A percentile compares a stretch with the other conserved stretches of the same genome.
Evolutionary conservation across 2,113 vertebrate species (phyloP).

Genomic region (Anas platyrhynchos): DNA sequence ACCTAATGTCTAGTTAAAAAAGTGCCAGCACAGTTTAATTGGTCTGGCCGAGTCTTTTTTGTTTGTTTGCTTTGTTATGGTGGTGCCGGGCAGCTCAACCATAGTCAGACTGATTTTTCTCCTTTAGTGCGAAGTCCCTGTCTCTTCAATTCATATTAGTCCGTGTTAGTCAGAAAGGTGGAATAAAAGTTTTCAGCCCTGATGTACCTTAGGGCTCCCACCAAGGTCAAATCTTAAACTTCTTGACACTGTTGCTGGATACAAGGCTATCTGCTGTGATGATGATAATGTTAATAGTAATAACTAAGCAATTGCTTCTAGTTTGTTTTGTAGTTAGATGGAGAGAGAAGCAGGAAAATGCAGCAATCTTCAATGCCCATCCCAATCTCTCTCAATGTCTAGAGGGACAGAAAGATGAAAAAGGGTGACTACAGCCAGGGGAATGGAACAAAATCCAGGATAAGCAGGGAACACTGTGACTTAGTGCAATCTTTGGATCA

Average conservation of each 20-base stretch:
- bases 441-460: background rate
- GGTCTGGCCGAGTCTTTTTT: conserved; percentile 31
- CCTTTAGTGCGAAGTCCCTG: background rate
- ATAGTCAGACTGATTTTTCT: background rate
- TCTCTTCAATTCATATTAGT: background rate
- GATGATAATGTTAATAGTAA: background rate
- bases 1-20: conserved; percentile 21
- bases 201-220: background rate
- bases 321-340: background rate
- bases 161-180: background rate
- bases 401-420: background rate
- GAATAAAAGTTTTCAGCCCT: background rate
- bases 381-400: background rate
- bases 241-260: background rate
- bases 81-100: background rate
- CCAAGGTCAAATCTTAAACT: background rate
- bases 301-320: background rate
- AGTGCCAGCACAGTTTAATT: conserved; percentile 36
- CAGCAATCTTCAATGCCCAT: background rate
- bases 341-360: background rate
- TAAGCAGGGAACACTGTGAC: background rate
- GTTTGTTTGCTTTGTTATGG: background rate
- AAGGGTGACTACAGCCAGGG: background rate
- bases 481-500: background rate
- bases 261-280: background rate